Evolutionary conservation across 1,140 invertebrate genomes (phyloP).

Genomic region (Asbolus verrucosus): DNA sequence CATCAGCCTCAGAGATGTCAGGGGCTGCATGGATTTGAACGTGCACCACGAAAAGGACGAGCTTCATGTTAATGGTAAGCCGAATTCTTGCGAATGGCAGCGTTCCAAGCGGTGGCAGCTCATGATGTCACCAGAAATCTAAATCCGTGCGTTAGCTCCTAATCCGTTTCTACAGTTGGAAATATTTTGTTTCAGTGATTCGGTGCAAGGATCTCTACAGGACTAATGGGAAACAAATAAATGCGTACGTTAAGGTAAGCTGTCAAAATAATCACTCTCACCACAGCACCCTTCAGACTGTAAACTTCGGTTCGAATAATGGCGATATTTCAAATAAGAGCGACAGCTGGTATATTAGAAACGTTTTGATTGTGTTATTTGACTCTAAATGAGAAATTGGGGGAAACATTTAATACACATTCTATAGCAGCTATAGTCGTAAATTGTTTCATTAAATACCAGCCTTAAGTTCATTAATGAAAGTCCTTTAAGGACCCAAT

Average conservation of each 20-base stretch:
- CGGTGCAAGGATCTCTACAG: slow-evolving; percentile 66
- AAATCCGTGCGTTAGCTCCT: not conserved
- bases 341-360: slow-evolving; percentile 25
- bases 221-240: slow-evolving; percentile 63
- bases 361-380: slow-evolving; percentile 27
- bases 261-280: slow-evolving; percentile 2
- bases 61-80: slow-evolving; percentile 59
- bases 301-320: slow-evolving; percentile 12
- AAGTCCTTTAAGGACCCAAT: too few species aligned
- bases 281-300: not conserved
- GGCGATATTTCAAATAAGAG: slow-evolving; percentile 23
- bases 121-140: not conserved
- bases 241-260: slow-evolving; percentile 69
- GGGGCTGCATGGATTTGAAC: slow-evolving; percentile 56
- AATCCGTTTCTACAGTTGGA: too few species aligned
- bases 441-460: too few species aligned
- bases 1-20: slow-evolving; percentile 46
- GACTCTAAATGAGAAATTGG: slow-evolving; percentile 2
- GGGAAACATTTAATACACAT: too few species aligned
- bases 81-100: not conserved
- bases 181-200: slow-evolving; percentile 64
- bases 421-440: too few species aligned
- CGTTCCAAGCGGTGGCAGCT: slow-evolving; percentile 15
- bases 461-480: too few species aligned
- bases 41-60: slow-evolving; percentile 48